These are phyloP conservation scores for Sarcophaga rosellei DNA, from an alignment of 2,888 invertebrate genomes.

Conservation along the genomic window DNA sequence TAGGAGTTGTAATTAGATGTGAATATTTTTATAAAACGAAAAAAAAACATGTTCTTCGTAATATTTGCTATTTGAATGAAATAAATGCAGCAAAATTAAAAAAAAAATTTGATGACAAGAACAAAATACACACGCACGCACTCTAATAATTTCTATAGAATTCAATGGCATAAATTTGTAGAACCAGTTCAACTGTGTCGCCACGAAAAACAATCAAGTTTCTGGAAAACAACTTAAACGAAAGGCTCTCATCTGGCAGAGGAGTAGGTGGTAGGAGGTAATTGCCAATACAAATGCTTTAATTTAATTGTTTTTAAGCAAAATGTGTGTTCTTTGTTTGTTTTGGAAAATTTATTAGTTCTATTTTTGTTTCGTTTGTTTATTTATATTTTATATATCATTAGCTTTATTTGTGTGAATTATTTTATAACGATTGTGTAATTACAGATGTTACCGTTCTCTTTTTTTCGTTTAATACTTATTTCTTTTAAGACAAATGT, in stretches of 20 bases:
- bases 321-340: no score
- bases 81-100: constrained; percentile 7
- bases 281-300: no score
- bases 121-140: background rate
- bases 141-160: background rate
- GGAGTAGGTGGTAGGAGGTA: no score
- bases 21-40: background rate
- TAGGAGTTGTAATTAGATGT: background rate
- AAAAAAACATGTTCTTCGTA: background rate
- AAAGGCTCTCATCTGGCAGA: no score
- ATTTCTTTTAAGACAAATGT: constrained; percentile 3
- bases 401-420: background rate
- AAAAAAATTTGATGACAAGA: constrained; percentile 32
- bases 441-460: background rate
- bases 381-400: background rate
- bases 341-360: no score
- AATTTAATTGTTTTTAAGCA: no score
- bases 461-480: background rate
- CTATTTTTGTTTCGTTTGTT: no score
- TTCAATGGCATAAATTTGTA: constrained; percentile 26
- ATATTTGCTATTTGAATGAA: constrained; percentile 6
- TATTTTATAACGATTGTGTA: constrained; percentile 32
- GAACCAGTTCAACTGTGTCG: constrained; percentile 60
- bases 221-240: background rate
- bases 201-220: background rate